Evolutionary conservation across 2,113 vertebrate species (phyloP), one percentile per base, ranked within the genome.

Genomic region (Chamaea fasciata): DNA sequence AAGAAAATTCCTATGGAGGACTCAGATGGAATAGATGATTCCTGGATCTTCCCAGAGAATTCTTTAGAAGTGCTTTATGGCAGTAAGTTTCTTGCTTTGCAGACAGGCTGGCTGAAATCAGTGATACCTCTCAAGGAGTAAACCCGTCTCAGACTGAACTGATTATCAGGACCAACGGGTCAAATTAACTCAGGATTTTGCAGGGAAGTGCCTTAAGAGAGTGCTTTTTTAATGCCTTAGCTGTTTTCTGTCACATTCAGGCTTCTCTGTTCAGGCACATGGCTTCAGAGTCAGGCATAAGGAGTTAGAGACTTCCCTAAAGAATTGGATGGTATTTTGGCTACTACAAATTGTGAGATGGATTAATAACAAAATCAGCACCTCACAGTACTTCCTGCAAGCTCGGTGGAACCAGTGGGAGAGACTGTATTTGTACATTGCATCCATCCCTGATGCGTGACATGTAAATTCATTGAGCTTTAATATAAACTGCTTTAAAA

Each of bases 401-500:
- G 22, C 63, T 42, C 23, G 2, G 16, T 41, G 75, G 46, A 35
- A 24, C 37, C 1, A 0, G 30, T 69, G 67, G 42, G 55, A 82
- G 63, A 57, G 26, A 7, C 13, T 27, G 49, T 75, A 57, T 28
- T 73, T 78, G 41, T 64, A 4, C 44, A 41, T 64, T 81, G 57
- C 64, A 70, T 69, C 81, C 76, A 24, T 57, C 50, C 46, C 31
- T 42, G 63, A 47, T 63, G 68, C 1, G 0, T 49, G 87, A 10
- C 75, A 74, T 73, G 80, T 67, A 69, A 83, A 93, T 95, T 83
- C 95, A 96, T 77, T 83, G 87, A 94, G 78, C 83, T 92, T 95
- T 94, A 85, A 49, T 84, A 75, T 86, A 91, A 96, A 81, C 73
- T 92, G 87, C 35, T 90, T 96, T 95, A 84, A 92, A 96, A 93